Conservation (phyloP, 1,140 invertebrate species). For the Diploscapter pachys region DNA sequence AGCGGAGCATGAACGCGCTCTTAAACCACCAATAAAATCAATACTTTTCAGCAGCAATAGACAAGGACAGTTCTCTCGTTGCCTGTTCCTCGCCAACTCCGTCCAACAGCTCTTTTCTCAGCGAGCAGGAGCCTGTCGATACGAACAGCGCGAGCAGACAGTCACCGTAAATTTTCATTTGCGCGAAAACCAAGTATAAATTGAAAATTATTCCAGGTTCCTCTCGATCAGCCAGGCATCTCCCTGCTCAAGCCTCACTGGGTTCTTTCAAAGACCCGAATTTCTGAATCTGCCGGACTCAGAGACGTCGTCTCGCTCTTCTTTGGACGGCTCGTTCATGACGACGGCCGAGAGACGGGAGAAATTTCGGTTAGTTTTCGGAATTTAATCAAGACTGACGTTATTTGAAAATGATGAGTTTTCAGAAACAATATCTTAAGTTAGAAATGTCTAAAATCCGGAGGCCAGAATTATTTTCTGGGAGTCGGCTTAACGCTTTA, state of each 20-base stretch:
- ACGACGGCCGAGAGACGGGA: no score
- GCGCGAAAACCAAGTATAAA: background rate
- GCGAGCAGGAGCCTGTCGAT: constrained; percentile 10
- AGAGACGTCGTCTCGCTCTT: constrained; percentile 8
- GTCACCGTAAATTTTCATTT: constrained; percentile 6
- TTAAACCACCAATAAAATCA: no score
- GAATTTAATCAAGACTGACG: no score
- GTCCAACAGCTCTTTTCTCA: constrained; percentile 6
- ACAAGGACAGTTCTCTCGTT: no score
- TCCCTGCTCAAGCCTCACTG: constrained; percentile 1
- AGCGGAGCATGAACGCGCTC: no score
- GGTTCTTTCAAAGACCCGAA: background rate
- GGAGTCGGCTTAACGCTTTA: no score
- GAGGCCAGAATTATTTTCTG: no score
- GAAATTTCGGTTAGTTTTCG: no score
- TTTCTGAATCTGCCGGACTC: constrained; percentile 10
- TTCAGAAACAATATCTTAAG: no score
- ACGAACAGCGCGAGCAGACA: background rate
- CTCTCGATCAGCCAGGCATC: background rate
- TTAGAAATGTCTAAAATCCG: no score
- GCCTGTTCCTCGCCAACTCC: background rate
- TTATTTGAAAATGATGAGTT: no score
- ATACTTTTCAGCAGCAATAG: no score
- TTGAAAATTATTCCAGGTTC: background rate
- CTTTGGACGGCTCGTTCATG: background rate